Base-by-base conservation (phyloP, 2,113 vertebrate species). In the Sphaerodactylus townsendi region DNA sequence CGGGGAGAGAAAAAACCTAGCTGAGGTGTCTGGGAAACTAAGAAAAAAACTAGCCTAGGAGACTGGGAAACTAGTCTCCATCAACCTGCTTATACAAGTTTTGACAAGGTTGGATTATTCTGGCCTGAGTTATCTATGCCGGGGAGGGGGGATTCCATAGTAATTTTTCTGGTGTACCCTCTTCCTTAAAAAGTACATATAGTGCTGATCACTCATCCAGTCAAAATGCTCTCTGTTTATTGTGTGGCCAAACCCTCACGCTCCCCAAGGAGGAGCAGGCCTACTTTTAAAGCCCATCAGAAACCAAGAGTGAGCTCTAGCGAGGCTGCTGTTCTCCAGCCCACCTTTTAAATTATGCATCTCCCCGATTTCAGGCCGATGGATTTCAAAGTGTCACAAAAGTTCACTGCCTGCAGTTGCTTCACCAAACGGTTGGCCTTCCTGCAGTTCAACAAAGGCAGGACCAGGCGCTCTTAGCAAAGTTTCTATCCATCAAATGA, bases 201-300 rank as follows among this genome's bases (percentile, higher is more conserved):
- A 28, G 37, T 82, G 59, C 53, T 77, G 71, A 13, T 72, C 69
- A 50, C 10, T 73, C 77, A 85, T 68, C 44, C 41, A 56, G 10
- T 62, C 28, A 73, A 73, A 62, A 23, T 33, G 41, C 59, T 62
- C 48, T 46, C 53, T 0, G 30, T 75, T 39, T 78, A 87, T 74
- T 44, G 1, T 50, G 73, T 75, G 72, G 37, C 77, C 84, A 71
- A 83, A 73, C 2, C n/a, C 41, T 4, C 15, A 87, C 17, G 3
- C 68, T 17, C 56, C 76, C 69, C 10, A 0, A 0, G 62, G 59
- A 81, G 73, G n/a, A 10, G 65, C 44, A 2, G 28, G 35, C 88
- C 50, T 50, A 11, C 71, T 89, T 89, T 85, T 28, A 82, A 76
- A 68, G 65, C 17, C 2, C 69, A 68, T 79, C 37, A 25, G 79